Evolutionary conservation across 2,888 invertebrate species (phyloP), one percentile per base, ranked within the genome.

Genomic region (Netelia virgata): DNA sequence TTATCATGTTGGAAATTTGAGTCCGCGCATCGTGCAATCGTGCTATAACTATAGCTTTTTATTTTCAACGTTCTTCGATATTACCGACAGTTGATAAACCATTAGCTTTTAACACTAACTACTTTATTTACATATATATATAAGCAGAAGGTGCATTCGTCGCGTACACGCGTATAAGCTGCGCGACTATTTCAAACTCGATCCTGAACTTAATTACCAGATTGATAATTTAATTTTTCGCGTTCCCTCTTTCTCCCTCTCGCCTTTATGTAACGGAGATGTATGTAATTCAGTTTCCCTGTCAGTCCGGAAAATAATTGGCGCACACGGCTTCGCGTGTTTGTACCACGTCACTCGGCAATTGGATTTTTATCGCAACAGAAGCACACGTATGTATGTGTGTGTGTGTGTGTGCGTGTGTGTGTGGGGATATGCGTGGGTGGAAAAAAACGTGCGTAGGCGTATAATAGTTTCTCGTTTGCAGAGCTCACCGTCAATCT

Each of bases 341-440:
- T 23, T 57, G 72, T 57, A 72, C 72, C 63, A 28, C 53, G 61
- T 55, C 74, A 72, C 18, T 8, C 23, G 61, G 20, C 41, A 59
- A 55, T 74, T 69, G 36, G 70, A 78, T 70, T 75, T 70, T 76
- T 66, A 75, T 82, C 70, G 64, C 36, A 36, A 6, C 9, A 55
- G 18, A 16, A 28, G 28, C 28, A 41, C 50, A 1, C 28, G 5
- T 5, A 5, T 28, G 5, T 28, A 0, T 3, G 28, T 28, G 28
- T 3, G 28, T 28, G 53, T 10, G 47, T 23, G 16, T 16, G 43
- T 1, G 64, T 63, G 1, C 3, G 23, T 23, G 23, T 23, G 23
- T 23, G 23, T 23, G 23, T 1, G 23, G 1, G 23, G 23, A n/a
- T n/a, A n/a, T n/a, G n/a, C n/a, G 50, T 10, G 57, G 43, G 16